phyloP scores from a whole-genome alignment of 2,113 vertebrate species.

The Mastomys coucha region DNA sequence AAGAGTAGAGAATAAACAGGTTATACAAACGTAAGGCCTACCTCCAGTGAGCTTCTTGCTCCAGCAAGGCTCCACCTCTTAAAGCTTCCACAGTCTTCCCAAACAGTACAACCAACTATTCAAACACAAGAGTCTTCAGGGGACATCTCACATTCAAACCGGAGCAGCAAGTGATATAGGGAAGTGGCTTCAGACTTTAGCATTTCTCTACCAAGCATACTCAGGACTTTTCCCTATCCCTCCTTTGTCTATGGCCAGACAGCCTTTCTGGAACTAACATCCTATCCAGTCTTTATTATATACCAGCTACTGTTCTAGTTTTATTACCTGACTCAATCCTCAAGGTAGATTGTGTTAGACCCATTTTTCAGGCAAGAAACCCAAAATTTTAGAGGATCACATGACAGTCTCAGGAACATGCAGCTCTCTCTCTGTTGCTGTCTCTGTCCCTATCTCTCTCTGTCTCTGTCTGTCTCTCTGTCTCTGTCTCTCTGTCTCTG shows the following conservation, averaged over 20 bases:
- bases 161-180: neutral
- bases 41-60: neutral
- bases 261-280: neutral
- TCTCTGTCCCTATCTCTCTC: no score
- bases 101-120: neutral
- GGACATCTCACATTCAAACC: neutral
- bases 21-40: neutral
- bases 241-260: neutral
- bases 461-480: no score
- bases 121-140: neutral
- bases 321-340: neutral
- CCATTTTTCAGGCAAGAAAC: constrained; percentile 35
- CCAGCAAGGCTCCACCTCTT: neutral
- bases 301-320: neutral
- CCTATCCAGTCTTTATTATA: neutral
- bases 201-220: neutral
- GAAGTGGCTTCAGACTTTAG: neutral
- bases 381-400: neutral
- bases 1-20: neutral
- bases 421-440: neutral
- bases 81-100: neutral
- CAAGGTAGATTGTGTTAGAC: neutral
- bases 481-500: no score
- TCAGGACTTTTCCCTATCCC: neutral
- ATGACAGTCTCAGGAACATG: neutral